These are phyloP conservation scores for Gallinago undulata DNA, from an alignment of 2,113 vertebrate genomes.

Conservation along the genomic window DNA sequence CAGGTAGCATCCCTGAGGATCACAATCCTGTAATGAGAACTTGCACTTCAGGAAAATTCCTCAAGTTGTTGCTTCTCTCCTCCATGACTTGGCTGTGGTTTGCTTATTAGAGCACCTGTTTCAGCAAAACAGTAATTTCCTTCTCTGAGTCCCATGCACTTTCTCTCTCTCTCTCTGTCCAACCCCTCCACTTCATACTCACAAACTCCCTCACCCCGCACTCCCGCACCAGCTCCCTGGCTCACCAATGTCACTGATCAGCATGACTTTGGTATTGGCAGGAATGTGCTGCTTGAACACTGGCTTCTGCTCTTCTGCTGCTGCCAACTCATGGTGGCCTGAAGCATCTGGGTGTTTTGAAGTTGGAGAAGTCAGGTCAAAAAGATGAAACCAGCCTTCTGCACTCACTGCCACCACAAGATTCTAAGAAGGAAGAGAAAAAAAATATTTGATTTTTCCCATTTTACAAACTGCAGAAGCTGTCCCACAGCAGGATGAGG, in stretches of 20 bases:
- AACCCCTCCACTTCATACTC: neutral
- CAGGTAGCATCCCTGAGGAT: neutral
- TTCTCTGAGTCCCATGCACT: neutral
- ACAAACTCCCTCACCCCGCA: neutral
- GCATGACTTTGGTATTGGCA: conserved; percentile 96
- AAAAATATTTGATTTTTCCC: neutral
- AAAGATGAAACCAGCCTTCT: conserved; percentile 97
- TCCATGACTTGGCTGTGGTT: neutral
- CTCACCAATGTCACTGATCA: conserved; percentile 95
- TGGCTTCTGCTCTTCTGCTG: conserved; percentile 86
- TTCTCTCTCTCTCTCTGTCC: too few relatives aligned
- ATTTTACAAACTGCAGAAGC: neutral
- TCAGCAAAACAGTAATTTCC: neutral
- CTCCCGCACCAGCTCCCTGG: neutral
- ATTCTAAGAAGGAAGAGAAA: conserved; percentile 77
- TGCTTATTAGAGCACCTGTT: neutral
- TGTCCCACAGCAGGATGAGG: neutral
- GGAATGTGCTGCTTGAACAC: conserved; percentile 95
- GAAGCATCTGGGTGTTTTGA: conserved; percentile 79
- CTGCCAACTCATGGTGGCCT: conserved; percentile 80
- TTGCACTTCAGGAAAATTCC: neutral
- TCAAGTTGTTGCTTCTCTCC: neutral
- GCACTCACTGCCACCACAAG: conserved; percentile 91
- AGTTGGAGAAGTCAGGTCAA: conserved; percentile 81
- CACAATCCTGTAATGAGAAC: neutral